Percentiles rank a stretch among this genome's conserved stretches.
Conservation (phyloP, 2,113 vertebrate species). For the Zeus faber region DNA sequence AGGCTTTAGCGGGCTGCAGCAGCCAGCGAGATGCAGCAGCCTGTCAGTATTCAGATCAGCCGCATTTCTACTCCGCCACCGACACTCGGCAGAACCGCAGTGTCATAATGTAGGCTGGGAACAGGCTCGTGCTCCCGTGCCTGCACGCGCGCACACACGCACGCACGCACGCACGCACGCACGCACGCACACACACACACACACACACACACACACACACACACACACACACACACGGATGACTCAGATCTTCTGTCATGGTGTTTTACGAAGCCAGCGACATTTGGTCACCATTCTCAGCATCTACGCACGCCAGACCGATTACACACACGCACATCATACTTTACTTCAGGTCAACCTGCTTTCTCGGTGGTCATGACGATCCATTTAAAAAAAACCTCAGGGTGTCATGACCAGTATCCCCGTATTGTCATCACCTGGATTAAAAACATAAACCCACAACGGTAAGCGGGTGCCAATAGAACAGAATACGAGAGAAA, state of each 20-base stretch:
- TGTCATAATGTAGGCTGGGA: constrained; percentile 36
- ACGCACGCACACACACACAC: constrained; percentile 26
- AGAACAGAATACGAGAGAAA: too few relatives aligned
- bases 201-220: constrained; percentile 9
- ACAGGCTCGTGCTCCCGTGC: constrained; percentile 2
- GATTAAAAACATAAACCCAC: too few relatives aligned
- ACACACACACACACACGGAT: constrained; percentile 1
- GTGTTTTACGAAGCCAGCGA: constrained; percentile 14
- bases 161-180: neutral
- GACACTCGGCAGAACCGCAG: constrained; percentile 46
- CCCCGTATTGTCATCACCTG: too few relatives aligned
- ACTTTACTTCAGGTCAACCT: too few relatives aligned
- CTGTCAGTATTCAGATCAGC: constrained; percentile 63
- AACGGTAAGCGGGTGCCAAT: too few relatives aligned
- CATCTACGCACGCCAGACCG: neutral
- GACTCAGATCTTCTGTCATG: constrained; percentile 6
- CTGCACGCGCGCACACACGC: neutral
- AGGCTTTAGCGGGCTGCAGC: constrained; percentile 20
- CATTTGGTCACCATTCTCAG: constrained; percentile 9
- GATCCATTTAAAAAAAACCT: too few relatives aligned
- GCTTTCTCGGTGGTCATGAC: too few relatives aligned
- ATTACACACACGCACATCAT: too few relatives aligned
- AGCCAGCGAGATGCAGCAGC: constrained; percentile 20
- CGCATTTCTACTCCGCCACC: constrained; percentile 50
- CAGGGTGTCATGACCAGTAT: too few relatives aligned